These are phyloP conservation scores for Channa striata DNA, from an alignment of 2,797 vertebrate species.

Conservation along the genomic window DNA sequence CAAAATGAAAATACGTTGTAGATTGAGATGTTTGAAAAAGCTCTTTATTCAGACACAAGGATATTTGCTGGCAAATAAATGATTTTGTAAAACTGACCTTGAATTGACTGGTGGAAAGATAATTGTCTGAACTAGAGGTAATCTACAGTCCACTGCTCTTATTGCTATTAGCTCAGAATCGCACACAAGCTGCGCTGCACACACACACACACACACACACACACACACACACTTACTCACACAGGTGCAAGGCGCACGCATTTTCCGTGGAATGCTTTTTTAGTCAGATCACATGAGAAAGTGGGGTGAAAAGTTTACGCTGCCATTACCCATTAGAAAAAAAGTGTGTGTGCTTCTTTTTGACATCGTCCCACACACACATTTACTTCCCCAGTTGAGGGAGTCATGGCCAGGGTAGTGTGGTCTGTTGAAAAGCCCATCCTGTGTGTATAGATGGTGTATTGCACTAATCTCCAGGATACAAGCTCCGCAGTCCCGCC, in stretches of 20 bases:
- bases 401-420: slow-evolving; percentile 70
- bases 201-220: slow-evolving; percentile 32
- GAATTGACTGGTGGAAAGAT: slow-evolving; percentile 67
- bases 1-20: not conserved
- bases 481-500: slow-evolving; percentile 50
- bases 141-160: slow-evolving; percentile 70
- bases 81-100: slow-evolving; percentile 71
- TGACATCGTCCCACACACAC: slow-evolving; percentile 25
- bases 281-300: slow-evolving; percentile 71
- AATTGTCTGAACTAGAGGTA: slow-evolving; percentile 71
- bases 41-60: slow-evolving; percentile 33
- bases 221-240: slow-evolving; percentile 33
- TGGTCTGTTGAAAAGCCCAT: slow-evolving; percentile 73
- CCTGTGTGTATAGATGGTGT: slow-evolving; percentile 66
- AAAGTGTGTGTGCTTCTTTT: slow-evolving; percentile 37
- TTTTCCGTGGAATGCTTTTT: slow-evolving; percentile 60
- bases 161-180: slow-evolving; percentile 61
- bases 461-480: slow-evolving; percentile 75
- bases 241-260: slow-evolving; percentile 56
- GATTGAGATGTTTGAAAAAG: slow-evolving; percentile 19
- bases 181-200: slow-evolving; percentile 30
- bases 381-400: slow-evolving; percentile 61
- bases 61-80: slow-evolving; percentile 57
- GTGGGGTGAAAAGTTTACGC: slow-evolving; percentile 77
- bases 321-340: slow-evolving; percentile 63